phyloP scores from a whole-genome alignment of 2,888 invertebrate species.

The Drosophila villosipedis region DNA sequence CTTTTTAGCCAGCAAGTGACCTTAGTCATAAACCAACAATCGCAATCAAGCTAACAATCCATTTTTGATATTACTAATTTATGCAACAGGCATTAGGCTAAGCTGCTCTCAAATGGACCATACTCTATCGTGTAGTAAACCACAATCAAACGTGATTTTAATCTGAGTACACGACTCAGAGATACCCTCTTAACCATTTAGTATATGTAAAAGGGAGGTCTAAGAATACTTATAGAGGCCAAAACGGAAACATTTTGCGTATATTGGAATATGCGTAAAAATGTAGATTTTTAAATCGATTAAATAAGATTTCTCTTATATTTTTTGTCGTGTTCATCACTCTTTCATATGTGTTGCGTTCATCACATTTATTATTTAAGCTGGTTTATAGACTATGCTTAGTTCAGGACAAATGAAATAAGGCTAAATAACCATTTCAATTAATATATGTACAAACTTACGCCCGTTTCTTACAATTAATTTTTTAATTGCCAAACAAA shows the following conservation, averaged over 20 bases:
- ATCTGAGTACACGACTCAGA: neutral
- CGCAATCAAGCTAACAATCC: constrained; percentile 35
- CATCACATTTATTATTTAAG: neutral
- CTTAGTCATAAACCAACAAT: constrained; percentile 45
- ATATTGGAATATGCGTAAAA: neutral
- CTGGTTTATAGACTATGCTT: too few species aligned
- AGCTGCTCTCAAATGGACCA: constrained; percentile 31
- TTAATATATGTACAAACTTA: constrained; percentile 47
- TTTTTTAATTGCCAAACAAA: constrained; percentile 52
- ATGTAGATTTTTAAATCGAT: neutral
- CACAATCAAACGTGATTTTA: neutral
- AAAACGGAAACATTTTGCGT: neutral
- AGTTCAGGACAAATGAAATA: too few species aligned
- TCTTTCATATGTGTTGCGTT: neutral
- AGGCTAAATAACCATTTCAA: constrained; percentile 36
- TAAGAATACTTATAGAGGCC: too few species aligned
- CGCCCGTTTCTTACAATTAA: constrained; percentile 39
- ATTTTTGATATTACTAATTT: constrained; percentile 66
- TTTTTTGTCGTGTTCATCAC: neutral
- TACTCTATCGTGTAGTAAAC: constrained; percentile 16
- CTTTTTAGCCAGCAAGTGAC: constrained; percentile 33
- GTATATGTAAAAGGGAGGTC: neutral
- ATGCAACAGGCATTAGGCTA: constrained; percentile 52
- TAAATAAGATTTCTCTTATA: neutral
- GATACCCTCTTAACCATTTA: constrained; percentile 22